These are phyloP conservation scores for Thunnus albacares DNA, from an alignment of 2,797 vertebrate genomes.

Conservation along the genomic window DNA sequence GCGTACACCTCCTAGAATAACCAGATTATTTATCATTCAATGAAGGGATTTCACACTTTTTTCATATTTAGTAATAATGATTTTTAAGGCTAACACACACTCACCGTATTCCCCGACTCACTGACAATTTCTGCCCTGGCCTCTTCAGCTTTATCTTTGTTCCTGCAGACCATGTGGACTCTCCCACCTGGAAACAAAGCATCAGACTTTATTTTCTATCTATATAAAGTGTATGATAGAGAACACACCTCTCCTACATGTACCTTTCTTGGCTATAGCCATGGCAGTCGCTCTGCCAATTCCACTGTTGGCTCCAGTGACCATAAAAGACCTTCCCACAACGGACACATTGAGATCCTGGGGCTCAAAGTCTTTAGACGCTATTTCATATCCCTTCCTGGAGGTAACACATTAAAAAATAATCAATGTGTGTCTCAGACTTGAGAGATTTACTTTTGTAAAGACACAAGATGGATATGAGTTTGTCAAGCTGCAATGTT, in stretches of 20 bases:
- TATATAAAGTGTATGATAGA: neutral
- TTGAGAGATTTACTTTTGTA: too few relatives aligned
- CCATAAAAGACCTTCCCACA: constrained; percentile 84
- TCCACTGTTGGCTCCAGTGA: constrained; percentile 86
- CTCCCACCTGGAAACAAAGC: constrained; percentile 78
- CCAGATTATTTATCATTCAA: neutral
- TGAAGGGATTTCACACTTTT: neutral
- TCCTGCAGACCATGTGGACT: constrained; percentile 85
- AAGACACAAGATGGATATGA: neutral
- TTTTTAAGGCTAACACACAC: constrained; percentile 23
- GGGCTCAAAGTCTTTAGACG: constrained; percentile 75
- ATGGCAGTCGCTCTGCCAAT: constrained; percentile 83
- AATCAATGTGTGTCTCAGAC: neutral
- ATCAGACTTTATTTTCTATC: neutral
- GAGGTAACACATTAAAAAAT: neutral
- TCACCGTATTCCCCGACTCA: constrained; percentile 81
- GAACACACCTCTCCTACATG: neutral
- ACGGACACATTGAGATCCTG: constrained; percentile 81
- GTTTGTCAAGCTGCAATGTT: constrained; percentile 1
- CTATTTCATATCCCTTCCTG: constrained; percentile 81
- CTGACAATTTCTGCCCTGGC: constrained; percentile 78
- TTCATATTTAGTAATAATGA: neutral
- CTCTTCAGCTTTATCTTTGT: constrained; percentile 81
- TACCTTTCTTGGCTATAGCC: constrained; percentile 87
- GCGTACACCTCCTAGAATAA: constrained; percentile 80